These are phyloP conservation scores for Aphidius ervi DNA, from an alignment of 1,140 invertebrate genomes.

Conservation along the genomic window DNA sequence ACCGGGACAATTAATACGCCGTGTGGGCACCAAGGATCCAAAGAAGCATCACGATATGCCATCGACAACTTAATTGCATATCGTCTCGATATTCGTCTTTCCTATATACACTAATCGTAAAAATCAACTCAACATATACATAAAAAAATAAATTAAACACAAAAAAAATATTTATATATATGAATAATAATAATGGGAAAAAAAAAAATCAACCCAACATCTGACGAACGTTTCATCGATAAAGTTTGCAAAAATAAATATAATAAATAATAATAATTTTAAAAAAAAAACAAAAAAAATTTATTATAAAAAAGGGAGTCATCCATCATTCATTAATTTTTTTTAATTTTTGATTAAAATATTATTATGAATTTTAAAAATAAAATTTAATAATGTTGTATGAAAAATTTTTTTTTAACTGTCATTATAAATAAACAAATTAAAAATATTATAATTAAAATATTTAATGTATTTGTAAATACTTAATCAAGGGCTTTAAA, in stretches of 20 bases:
- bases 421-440: background rate
- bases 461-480: too few species aligned
- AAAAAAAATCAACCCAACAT: background rate
- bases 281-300: background rate
- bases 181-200: background rate
- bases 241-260: too few species aligned
- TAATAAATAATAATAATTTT: background rate
- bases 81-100: constrained; percentile 10
- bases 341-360: background rate
- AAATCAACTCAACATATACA: background rate
- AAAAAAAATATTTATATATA: background rate
- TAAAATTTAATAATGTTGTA: background rate
- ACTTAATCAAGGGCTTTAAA: too few species aligned
- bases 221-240: constrained; percentile 3
- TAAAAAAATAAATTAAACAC: background rate
- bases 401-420: constrained; percentile 2
- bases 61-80: constrained; percentile 16
- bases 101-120: constrained; percentile 5
- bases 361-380: background rate
- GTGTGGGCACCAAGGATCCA: background rate
- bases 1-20: constrained; percentile 12
- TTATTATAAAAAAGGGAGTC: background rate
- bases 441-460: too few species aligned
- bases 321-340: constrained; percentile 11
- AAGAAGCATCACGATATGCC: constrained; percentile 11